phyloP scores from a whole-genome alignment of 2,797 vertebrate species.

The Okamejei kenojei region DNA sequence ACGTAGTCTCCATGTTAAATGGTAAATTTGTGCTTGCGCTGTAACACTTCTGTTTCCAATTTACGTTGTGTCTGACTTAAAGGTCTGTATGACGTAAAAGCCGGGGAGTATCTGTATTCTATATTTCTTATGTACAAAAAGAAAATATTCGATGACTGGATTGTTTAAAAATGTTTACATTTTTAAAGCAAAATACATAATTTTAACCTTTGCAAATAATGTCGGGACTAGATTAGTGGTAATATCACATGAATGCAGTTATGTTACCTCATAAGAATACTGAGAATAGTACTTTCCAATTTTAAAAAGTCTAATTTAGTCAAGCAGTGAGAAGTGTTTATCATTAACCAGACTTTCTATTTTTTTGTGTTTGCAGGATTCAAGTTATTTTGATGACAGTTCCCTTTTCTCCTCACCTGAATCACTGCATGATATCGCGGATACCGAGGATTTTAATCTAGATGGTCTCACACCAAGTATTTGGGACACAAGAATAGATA shows the following conservation, averaged over 20 bases:
- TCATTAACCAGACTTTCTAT: not conserved
- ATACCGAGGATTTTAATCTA: conserved; percentile 62
- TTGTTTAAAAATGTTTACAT: not conserved
- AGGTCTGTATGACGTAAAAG: too few relatives aligned
- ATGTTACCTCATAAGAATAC: not conserved
- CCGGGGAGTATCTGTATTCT: too few relatives aligned
- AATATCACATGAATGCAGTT: too few relatives aligned
- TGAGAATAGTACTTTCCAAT: not conserved
- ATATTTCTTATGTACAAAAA: not conserved
- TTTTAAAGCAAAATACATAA: not conserved
- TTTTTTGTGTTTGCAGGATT: conserved; percentile 26
- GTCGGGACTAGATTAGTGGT: not conserved
- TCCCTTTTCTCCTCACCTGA: conserved; percentile 84
- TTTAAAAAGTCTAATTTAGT: not conserved
- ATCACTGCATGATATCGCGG: conserved; percentile 82
- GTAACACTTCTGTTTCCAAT: too few relatives aligned
- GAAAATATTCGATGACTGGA: not conserved
- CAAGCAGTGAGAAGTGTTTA: not conserved
- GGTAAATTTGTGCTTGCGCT: too few relatives aligned
- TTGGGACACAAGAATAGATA: conserved; percentile 77
- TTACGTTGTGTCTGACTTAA: too few relatives aligned
- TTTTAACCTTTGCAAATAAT: not conserved
- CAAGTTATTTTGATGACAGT: conserved; percentile 40
- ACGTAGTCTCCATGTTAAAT: too few relatives aligned
- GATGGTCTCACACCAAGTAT: conserved; percentile 61